A percentile compares a stretch with the other conserved stretches of the same genome.
These are phyloP conservation scores for Oceanites oceanicus DNA, from an alignment of 2,113 vertebrate genomes.

Conservation along the genomic window DNA sequence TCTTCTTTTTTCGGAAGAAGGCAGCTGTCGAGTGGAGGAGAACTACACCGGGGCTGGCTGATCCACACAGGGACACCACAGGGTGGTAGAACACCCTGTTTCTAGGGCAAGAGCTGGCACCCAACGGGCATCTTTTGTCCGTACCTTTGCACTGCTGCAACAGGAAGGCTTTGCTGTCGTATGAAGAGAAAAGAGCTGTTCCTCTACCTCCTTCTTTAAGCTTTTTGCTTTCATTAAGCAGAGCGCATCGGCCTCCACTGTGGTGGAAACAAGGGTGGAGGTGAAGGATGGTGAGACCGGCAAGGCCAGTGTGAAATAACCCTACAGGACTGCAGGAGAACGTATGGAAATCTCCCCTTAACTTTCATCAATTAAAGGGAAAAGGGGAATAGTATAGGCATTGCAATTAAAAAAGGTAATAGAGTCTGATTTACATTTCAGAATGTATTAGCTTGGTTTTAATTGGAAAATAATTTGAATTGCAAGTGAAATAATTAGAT, in stretches of 20 bases:
- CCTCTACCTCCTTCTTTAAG: background rate
- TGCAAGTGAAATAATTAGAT: slow-evolving; percentile 73
- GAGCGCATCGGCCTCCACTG: rapidly evolving
- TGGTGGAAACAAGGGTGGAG: background rate
- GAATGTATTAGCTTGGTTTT: slow-evolving; percentile 69
- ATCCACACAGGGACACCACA: background rate
- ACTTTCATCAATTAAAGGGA: slow-evolving; percentile 55
- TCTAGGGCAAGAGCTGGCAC: slow-evolving; percentile 9
- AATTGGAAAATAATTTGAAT: slow-evolving; percentile 75
- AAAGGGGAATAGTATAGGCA: slow-evolving; percentile 34
- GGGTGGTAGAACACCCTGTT: background rate
- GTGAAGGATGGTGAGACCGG: background rate
- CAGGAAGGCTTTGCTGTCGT: background rate
- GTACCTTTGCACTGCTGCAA: background rate
- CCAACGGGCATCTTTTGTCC: background rate
- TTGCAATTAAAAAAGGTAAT: slow-evolving; percentile 67
- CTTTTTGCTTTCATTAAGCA: background rate
- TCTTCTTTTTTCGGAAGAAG: background rate
- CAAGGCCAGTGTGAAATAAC: background rate
- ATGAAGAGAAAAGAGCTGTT: background rate
- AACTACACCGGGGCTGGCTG: background rate
- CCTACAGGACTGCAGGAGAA: slow-evolving; percentile 3
- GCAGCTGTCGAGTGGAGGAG: background rate
- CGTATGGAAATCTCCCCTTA: background rate
- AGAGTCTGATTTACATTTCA: slow-evolving; percentile 71